Conservation (phyloP, 2,113 vertebrate species). For the Oophaga pumilio region DNA sequence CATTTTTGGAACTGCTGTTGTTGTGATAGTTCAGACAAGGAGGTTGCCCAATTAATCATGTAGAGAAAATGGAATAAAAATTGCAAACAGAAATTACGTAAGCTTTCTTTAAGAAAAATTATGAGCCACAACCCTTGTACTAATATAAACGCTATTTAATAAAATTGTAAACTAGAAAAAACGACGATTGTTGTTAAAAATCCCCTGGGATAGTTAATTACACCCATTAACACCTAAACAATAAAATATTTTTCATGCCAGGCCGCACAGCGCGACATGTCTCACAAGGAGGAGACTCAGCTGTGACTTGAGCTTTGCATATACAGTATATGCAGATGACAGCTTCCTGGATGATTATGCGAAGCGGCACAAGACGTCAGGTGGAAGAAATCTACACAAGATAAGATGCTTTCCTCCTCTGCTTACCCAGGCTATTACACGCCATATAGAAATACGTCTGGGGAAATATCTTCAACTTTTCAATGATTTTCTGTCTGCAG, state of each 20-base stretch:
- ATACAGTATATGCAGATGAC: conserved; percentile 9
- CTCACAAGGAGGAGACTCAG: background rate
- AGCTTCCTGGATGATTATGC: background rate
- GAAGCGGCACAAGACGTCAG: conserved; percentile 9
- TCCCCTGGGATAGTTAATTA: conserved; percentile 3
- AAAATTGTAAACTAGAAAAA: background rate
- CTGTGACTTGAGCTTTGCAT: conserved; percentile 21
- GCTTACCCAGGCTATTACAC: conserved; percentile 55
- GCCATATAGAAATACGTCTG: conserved; percentile 55
- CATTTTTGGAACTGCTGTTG: no score
- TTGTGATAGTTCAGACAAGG: no score
- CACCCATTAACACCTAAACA: conserved; percentile 21
- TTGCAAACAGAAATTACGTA: no score
- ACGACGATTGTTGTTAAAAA: background rate
- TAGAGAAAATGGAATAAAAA: no score
- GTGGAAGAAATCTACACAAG: conserved; percentile 42
- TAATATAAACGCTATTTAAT: background rate
- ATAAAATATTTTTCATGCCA: background rate
- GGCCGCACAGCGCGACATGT: background rate
- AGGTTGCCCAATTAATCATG: no score
- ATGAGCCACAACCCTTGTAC: no score
- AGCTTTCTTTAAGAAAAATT: no score
- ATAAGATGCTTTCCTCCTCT: conserved; percentile 50
- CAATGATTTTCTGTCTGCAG: conserved; percentile 58
- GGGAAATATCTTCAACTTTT: conserved; percentile 59